Percentiles rank a stretch among this genome's conserved stretches.
These are phyloP conservation scores for Coreius guichenoti DNA, from an alignment of 2,797 vertebrate species.

Conservation along the genomic window DNA sequence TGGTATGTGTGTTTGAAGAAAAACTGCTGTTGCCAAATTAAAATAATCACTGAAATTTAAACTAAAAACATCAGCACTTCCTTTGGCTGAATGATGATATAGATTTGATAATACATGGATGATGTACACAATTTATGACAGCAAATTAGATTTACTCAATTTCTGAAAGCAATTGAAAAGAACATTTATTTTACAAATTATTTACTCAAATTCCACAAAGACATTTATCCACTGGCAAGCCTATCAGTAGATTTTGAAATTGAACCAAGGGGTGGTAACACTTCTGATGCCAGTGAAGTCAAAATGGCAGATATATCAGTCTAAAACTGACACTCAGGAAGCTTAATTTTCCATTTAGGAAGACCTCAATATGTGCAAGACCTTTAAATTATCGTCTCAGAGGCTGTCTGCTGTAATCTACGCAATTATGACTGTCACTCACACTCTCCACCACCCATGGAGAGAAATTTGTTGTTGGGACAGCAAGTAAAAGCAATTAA, in stretches of 20 bases:
- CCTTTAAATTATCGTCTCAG: not conserved
- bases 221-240: not conserved
- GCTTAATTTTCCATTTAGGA: not conserved
- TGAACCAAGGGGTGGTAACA: not conserved
- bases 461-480: not conserved
- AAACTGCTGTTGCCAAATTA: not conserved
- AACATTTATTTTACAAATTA: not conserved
- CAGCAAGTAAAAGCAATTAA: not conserved
- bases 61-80: not conserved
- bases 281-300: not conserved
- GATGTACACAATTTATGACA: not conserved
- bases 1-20: no score
- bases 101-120: not conserved
- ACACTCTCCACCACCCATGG: constrained; percentile 1
- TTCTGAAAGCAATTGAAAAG: not conserved
- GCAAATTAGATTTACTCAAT: not conserved
- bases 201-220: not conserved
- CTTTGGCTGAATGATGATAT: not conserved
- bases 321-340: not conserved
- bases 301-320: constrained; percentile 3
- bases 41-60: not conserved
- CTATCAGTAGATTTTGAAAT: not conserved
- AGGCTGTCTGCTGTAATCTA: not conserved
- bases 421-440: constrained; percentile 21
- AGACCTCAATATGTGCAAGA: not conserved